Percentiles rank a stretch among this genome's conserved stretches.
phyloP scores from a whole-genome alignment of 1,140 invertebrate species.

The Drosophila suzukii region DNA sequence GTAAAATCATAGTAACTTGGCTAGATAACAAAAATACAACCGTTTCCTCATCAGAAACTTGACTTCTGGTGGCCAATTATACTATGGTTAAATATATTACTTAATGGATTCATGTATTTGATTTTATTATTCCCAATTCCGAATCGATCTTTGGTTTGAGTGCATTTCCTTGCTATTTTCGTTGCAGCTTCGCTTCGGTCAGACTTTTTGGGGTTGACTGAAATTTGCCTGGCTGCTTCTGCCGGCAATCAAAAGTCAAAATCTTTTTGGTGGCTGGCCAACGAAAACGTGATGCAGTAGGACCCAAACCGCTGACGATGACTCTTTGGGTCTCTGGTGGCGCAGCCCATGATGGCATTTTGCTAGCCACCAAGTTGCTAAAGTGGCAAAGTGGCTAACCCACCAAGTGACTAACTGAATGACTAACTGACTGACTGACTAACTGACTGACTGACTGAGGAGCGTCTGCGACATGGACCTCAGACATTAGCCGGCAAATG shows the following conservation, averaged over 20 bases:
- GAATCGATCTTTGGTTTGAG: neutral
- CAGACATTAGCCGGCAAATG: slow-evolving; percentile 73
- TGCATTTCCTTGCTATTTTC: slow-evolving; percentile 4
- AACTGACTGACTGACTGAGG: slow-evolving; percentile 38
- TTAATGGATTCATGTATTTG: too few relatives aligned
- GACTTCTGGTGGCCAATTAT: too few relatives aligned
- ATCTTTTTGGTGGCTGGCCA: slow-evolving; percentile 66
- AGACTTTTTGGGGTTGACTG: slow-evolving; percentile 56
- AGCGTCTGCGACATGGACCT: slow-evolving; percentile 73
- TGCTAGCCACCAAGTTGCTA: slow-evolving; percentile 25
- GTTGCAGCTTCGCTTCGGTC: slow-evolving; percentile 39
- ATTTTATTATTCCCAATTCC: too few relatives aligned
- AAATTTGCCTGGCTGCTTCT: slow-evolving; percentile 57
- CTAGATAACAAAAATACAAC: too few relatives aligned
- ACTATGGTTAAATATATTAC: too few relatives aligned
- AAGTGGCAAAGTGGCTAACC: slow-evolving; percentile 26
- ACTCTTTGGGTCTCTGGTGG: slow-evolving; percentile 38
- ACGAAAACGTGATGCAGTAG: slow-evolving; percentile 80
- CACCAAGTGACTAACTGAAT: slow-evolving; percentile 31
- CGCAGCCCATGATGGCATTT: slow-evolving; percentile 42
- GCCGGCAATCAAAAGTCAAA: slow-evolving; percentile 77
- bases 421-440: slow-evolving; percentile 25
- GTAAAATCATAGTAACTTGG: too few relatives aligned
- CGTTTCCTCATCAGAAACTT: too few relatives aligned
- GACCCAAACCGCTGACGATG: slow-evolving; percentile 65